Evolutionary conservation across 2,797 vertebrate genomes (phyloP), one percentile per base, ranked within the genome.

Genomic region (Epinephelus malabaricus): DNA sequence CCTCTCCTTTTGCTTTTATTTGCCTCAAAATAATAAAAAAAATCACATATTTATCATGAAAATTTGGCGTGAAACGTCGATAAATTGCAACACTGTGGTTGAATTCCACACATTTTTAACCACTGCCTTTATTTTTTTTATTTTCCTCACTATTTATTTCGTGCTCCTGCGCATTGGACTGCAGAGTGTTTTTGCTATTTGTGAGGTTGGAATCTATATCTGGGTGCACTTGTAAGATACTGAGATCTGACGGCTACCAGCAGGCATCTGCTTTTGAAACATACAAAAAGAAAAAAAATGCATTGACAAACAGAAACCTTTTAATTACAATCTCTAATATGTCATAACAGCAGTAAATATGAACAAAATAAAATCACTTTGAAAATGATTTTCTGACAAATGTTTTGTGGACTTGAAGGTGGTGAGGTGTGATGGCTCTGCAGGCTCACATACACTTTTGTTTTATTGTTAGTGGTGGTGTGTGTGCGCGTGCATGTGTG

Each of bases 351-450:
- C 23, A 23, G 38, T 63, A 17, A 51, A 11, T 81, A 69, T 69
- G 14, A 30, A 49, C 40, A 43, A 68, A 49, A 51, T 30, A 46
- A 45, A 56, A 53, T 38, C 56, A 51, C 51, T 53, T 30, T 62
- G 17, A 21, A 25, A 54, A 58, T 78, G 30, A 63, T 78, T 71
- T 82, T 64, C 69, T 84, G 65, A 61, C 64, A 65, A 40, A 78
- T 83, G 63, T 65, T 59, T 75, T n/a, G 50, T 78, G 74, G 30
- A 72, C 27, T 46, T 77, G 60, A 71, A 73, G 65, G 63, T 79
- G 81, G 38, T 69, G 73, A 78, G 69, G 63, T 79, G 66, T 76
- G 76, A 83, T 76, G 76, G 58, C 71, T 88, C 73, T 86, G 86
- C 81, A 72, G 59, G 38, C 54, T 85, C 40, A 67, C 55, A 51